Evolutionary conservation across 2,113 vertebrate species (phyloP), one percentile per base, ranked within the genome.

Genomic region (Tretioscincus oriximinensis): DNA sequence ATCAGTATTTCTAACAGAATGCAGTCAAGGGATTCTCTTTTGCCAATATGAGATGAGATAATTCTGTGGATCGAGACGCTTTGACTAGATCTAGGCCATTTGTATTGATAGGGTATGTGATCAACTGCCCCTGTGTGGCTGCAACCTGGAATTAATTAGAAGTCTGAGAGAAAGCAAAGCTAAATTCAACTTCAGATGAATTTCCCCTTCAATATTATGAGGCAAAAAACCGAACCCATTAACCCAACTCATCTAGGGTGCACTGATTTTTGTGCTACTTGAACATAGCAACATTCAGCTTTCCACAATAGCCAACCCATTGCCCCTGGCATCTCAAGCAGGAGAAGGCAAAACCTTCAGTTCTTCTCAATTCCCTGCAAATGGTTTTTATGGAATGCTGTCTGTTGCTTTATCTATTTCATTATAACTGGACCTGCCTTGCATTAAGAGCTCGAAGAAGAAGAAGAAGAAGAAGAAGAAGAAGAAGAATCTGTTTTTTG

Each of bases 41-140:
- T 61, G 73, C 66, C 64, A 69, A 81, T 79, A 79, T 45, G 51
- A 5, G 66, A 79, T 71, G 77, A 71, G 67, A 79, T 79, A 79
- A 79, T 79, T 71, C 54, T 79, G 77, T 60, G 69, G 20, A 81
- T 76, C 51, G 29, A 28, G 65, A 69, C 35, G 61, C 65, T 81
- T 73, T 41, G 67, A 76, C 65, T 47, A 47, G 31, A 81, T 41
- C 45, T 81, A 68, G 72, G 72, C 61, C 49, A 45, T 81, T 75
- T 75, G 26, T 61, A 81, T 75, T 61, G 80, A 81, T 81, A 26
- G 20, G 35, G 9, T 54, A 29, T 69, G 31, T 76, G 65, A 81
- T 76, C 65, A 47, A 76, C 41, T 67, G 51, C n/a, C 49, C 73
- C 65, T 29, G 1, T 60, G 80, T 41, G 73, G n/a, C 64, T 21